Percentiles rank a stretch among this genome's conserved stretches.
Conservation (phyloP, 2,797 vertebrate species). For the Melanitta fusca region DNA sequence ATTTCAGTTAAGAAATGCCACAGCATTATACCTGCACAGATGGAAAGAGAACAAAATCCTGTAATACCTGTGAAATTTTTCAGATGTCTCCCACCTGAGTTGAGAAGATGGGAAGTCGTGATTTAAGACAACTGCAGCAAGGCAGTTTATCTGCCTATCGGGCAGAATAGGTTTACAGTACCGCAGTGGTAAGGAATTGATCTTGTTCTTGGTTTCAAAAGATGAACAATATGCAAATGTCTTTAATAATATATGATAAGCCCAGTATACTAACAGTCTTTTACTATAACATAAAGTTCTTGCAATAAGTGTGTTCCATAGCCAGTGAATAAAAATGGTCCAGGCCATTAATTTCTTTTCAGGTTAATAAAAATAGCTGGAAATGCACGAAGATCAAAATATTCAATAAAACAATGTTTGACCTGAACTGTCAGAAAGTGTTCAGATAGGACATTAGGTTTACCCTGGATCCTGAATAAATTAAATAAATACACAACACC, state of each 20-base stretch:
- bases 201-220: neutral
- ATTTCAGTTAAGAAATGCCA: neutral
- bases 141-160: constrained; percentile 3
- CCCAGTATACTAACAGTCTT: neutral
- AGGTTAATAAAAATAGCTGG: neutral
- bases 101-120: neutral
- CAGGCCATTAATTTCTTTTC: neutral
- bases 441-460: neutral
- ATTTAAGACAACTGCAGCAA: constrained; percentile 46
- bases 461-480: neutral
- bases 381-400: neutral
- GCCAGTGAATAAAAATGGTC: neutral
- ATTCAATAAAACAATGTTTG: neutral
- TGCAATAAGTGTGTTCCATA: neutral
- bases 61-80: neutral
- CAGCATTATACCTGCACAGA: neutral
- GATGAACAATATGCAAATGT: neutral
- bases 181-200: neutral
- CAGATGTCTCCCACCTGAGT: constrained; percentile 20
- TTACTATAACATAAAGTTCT: neutral
- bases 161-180: neutral
- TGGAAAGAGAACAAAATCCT: neutral
- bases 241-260: neutral
- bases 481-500: neutral
- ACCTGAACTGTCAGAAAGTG: neutral